Base-by-base conservation (phyloP, 2,113 vertebrate species). In the Sinocyclocheilus grahami region DNA sequence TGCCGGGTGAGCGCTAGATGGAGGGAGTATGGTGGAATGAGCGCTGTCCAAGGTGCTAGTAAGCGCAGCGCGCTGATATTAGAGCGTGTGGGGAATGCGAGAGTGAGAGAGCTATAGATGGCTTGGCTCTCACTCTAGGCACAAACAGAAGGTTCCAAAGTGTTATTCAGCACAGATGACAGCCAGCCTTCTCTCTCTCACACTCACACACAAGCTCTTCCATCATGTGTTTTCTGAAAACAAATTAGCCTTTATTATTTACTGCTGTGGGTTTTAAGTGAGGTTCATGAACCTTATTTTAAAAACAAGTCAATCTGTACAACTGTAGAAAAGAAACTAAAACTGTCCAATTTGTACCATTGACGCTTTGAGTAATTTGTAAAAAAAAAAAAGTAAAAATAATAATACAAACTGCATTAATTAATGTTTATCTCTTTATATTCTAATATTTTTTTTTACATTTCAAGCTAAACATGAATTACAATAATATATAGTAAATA, bases 61-160 rank as follows among this genome's bases (percentile, higher is more conserved):
- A 60, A 67, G 42, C 78, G 20, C 78, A 65, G 67, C 5, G 37
- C 46, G 22, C 80, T 75, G 80, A 67, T 74, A 60, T 83, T 83
- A 71, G 69, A 42, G 69, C 9, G 13, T 74, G 82, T 84, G 82
- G 48, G 27, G 82, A 83, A 83, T 83, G 82, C 53, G 51, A 60
- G 82, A 27, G 39, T 51, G 82, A 86, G 63, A 37, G 78, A 74
- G 79, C 65, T 87, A 82, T 87, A 87, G 84, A 78, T 81, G 77
- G 82, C 82, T 88, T 83, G 78, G 79, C 88, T 91, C 86, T 86
- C 85, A 86, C 85, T 86, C 67, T 48, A 86, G 87, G 86, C 48
- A 87, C 58, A 88, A 89, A 87, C 89, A 91, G 89, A 90, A 88
- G 87, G 89, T 90, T 91, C 82, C 67, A 86, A 42, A 80, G 86